Evolutionary conservation across 2,888 invertebrate species (phyloP).

Genomic region (Mythimna lalbum): DNA sequence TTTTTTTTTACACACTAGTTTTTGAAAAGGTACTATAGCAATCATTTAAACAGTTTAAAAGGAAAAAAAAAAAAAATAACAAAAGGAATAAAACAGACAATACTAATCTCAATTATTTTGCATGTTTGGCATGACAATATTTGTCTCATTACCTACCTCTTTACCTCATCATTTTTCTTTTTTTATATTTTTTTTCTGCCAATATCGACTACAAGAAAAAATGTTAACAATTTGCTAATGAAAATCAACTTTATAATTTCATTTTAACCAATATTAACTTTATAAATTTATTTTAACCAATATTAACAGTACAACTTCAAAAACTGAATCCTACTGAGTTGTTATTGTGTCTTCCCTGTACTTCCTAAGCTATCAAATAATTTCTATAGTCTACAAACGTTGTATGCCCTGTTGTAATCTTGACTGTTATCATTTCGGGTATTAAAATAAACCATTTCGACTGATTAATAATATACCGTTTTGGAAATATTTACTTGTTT

Average conservation of each 20-base stretch:
- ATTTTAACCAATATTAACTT: no score
- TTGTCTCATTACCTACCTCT: no score
- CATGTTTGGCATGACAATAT: neutral
- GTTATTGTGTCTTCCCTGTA: neutral
- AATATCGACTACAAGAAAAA: neutral
- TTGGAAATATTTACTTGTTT: constrained; percentile 69
- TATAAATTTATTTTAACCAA: no score
- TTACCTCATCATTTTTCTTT: no score
- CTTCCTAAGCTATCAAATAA: neutral
- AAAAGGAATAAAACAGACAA: neutral
- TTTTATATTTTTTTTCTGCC: neutral
- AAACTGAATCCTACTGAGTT: neutral
- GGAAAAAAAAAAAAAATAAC: neutral
- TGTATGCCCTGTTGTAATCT: constrained; percentile 61
- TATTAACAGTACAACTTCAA: no score
- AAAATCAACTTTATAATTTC: no score
- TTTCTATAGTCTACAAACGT: constrained; percentile 45
- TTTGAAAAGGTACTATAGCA: neutral
- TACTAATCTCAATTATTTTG: neutral
- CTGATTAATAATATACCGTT: constrained; percentile 81
- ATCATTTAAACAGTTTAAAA: neutral
- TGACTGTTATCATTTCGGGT: constrained; percentile 74
- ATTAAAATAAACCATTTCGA: constrained; percentile 73
- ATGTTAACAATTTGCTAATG: no score
- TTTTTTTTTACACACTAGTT: neutral